Evolutionary conservation across 2,888 invertebrate species (phyloP).

Genomic region (Clivina fossor): DNA sequence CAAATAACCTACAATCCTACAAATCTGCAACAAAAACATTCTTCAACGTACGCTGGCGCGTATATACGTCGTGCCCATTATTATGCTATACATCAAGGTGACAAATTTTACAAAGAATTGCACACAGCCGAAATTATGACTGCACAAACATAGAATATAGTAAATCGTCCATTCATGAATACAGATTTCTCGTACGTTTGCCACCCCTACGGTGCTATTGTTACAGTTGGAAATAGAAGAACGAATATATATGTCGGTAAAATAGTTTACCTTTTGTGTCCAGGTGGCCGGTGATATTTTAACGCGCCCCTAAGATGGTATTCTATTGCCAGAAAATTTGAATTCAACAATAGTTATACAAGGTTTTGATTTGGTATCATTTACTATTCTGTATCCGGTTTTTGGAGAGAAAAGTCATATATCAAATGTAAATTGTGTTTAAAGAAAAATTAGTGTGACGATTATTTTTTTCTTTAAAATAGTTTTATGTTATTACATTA

Average conservation of each 20-base stretch:
- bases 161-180: constrained; percentile 7
- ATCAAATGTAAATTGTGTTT: too few species aligned
- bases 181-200: not conserved
- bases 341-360: not conserved
- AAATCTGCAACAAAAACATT: too few species aligned
- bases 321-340: constrained; percentile 1
- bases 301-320: not conserved
- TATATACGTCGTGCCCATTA: too few species aligned
- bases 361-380: too few species aligned
- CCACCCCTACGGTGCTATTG: constrained; percentile 4
- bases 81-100: constrained; percentile 28
- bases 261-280: not conserved
- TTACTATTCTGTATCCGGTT: too few species aligned
- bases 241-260: not conserved
- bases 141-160: constrained; percentile 10
- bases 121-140: constrained; percentile 11
- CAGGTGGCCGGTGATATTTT: not conserved
- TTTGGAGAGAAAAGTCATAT: too few species aligned
- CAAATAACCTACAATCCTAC: too few species aligned
- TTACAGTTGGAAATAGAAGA: constrained; percentile 10
- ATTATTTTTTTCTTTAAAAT: too few species aligned
- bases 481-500: too few species aligned
- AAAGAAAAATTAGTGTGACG: too few species aligned
- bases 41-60: too few species aligned
- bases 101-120: constrained; percentile 32